phyloP scores from a whole-genome alignment of 2,797 vertebrate species.

The Emys orbicularis region DNA sequence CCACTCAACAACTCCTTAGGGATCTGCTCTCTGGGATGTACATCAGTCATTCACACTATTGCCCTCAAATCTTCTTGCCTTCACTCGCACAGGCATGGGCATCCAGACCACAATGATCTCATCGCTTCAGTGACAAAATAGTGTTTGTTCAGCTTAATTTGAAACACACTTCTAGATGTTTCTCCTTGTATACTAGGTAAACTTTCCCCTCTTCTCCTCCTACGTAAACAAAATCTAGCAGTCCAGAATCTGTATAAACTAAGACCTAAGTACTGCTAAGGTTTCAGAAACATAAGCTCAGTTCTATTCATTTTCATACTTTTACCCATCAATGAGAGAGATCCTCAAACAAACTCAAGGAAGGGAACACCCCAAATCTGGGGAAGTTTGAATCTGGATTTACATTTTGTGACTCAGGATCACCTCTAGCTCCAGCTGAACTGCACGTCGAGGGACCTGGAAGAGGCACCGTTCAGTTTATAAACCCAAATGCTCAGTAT shows the following conservation, averaged over 20 bases:
- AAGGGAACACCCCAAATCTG: background rate
- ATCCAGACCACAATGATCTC: fast-evolving
- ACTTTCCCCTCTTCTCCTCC: background rate
- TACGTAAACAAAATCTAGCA: background rate
- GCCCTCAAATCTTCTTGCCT: background rate
- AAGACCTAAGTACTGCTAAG: background rate
- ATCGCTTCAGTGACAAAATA: background rate
- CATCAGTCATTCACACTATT: background rate
- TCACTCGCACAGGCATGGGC: background rate
- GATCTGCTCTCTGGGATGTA: fast-evolving
- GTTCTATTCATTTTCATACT: background rate
- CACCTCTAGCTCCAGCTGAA: background rate
- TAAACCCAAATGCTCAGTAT: conserved; percentile 25
- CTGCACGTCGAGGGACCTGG: background rate
- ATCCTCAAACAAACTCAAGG: background rate
- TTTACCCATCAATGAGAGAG: background rate
- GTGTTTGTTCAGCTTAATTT: background rate
- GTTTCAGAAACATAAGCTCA: background rate
- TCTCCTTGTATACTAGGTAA: background rate
- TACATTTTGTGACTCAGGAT: background rate
- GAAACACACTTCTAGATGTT: background rate
- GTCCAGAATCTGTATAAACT: background rate
- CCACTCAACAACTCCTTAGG: background rate
- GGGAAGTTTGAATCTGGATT: background rate
- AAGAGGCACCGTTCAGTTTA: background rate